Evolutionary conservation across 1,140 invertebrate genomes (phyloP).

Genomic region (Phymastichus coffea): DNA sequence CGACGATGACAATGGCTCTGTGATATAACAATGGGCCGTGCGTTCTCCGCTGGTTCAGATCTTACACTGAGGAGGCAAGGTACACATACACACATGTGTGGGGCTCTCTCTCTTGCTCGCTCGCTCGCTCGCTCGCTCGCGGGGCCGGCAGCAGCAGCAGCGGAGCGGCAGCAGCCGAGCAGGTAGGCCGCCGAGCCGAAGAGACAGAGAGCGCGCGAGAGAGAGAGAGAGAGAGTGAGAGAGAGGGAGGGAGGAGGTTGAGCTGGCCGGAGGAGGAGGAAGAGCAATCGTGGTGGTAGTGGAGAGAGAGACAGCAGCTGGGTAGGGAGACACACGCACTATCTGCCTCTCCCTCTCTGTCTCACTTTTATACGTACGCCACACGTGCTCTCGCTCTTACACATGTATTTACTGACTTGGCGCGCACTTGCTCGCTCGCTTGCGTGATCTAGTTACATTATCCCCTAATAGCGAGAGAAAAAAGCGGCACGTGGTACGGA

Average conservation of each 20-base stretch:
- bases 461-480: too few species aligned
- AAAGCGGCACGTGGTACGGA: too few species aligned
- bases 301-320: conserved; percentile 23
- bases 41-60: conserved; percentile 57
- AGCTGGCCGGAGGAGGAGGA: background rate
- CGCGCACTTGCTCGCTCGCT: too few species aligned
- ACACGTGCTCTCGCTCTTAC: too few species aligned
- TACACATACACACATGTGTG: conserved; percentile 56
- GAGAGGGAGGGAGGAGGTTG: conserved; percentile 10
- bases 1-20: conserved; percentile 56
- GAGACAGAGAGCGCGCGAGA: conserved; percentile 25
- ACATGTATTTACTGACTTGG: too few species aligned
- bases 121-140: conserved; percentile 9
- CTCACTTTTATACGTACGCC: too few species aligned
- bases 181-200: background rate
- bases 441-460: too few species aligned
- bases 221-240: conserved; percentile 9
- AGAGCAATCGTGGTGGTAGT: conserved; percentile 20
- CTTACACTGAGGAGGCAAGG: conserved; percentile 55
- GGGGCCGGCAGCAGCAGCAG: background rate
- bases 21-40: conserved; percentile 57
- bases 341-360: too few species aligned
- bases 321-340: conserved; percentile 36
- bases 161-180: background rate
- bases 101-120: conserved; percentile 21